Base-by-base conservation (phyloP, 2,888 invertebrate genomes). In the Drosophila dives region DNA sequence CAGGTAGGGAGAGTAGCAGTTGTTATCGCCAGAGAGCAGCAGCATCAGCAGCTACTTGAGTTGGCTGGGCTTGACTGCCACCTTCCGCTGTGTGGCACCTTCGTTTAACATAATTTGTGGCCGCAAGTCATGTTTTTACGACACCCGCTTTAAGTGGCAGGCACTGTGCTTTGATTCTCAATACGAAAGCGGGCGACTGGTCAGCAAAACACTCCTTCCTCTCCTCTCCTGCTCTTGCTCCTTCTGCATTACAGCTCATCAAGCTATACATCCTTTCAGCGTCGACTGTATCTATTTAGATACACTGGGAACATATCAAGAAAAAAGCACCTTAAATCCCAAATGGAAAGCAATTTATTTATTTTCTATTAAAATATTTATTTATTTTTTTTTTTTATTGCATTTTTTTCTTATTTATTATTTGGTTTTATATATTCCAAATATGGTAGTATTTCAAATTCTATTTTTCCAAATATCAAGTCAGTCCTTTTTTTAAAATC, bases 91-190 rank as follows among this genome's bases (percentile, higher is more conserved):
- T 70, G 66, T 69, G 79, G 80, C 82, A 78, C 75, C 83, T 86
- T 75, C 77, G 78, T 71, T 83, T 75, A 79, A 77, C 82, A 85
- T 87, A 85, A 87, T 87, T 87, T 87, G 89, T 83, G 88, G 77
- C 88, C 79, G 82, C 77, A 72, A 79, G 84, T 80, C 76, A 77
- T 81, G 80, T 73, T 80, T 81, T 81, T 75, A 87, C 83, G 76
- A 87, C 83, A 86, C 80, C 80, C 83, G 80, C 86, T 69, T 64
- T 67, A 74, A 82, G 77, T 80, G 64, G 79, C 79, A 66, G 67
- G 42, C 53, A 72, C 60, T 60, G 60, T 66, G 56, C 54, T 56
- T 63, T 69, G 66, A 76, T 70, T 84, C 70, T 63, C 49, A 40
- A 71, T 69, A 64, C 71, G 42, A 50, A 53, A 36, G 23, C 48